A percentile compares a stretch with the other conserved stretches of the same genome.
Evolutionary conservation across 2,888 invertebrate genomes (phyloP).

Genomic region (Parasteatoda lunata): DNA sequence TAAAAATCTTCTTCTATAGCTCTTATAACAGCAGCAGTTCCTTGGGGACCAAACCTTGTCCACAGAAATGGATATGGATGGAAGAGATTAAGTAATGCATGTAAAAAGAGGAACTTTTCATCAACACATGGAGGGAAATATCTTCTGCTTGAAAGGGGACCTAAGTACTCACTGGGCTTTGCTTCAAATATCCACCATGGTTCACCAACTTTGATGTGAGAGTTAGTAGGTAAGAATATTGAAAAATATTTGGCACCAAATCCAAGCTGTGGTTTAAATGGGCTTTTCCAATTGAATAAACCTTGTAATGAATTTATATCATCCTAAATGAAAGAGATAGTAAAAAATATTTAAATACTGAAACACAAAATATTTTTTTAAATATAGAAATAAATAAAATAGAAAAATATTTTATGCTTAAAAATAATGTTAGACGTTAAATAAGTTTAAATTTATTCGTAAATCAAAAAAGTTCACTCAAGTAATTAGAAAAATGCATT

Average conservation of each 20-base stretch:
- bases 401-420: not conserved
- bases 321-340: constrained; percentile 23
- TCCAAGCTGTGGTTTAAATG: constrained; percentile 29
- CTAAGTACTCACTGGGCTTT: constrained; percentile 9
- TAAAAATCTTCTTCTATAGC: constrained; percentile 53
- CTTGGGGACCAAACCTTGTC: constrained; percentile 66
- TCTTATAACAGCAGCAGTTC: constrained; percentile 57
- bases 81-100: constrained; percentile 71
- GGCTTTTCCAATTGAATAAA: constrained; percentile 51
- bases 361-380: not conserved
- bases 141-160: constrained; percentile 35
- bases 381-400: not conserved
- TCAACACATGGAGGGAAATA: constrained; percentile 47
- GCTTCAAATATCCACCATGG: constrained; percentile 59
- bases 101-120: constrained; percentile 25
- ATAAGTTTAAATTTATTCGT: too few species aligned
- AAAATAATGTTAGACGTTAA: not conserved
- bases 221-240: constrained; percentile 35
- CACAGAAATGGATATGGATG: constrained; percentile 74
- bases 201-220: constrained; percentile 26
- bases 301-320: constrained; percentile 30
- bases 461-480: too few species aligned
- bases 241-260: constrained; percentile 61
- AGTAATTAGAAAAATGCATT: too few species aligned
- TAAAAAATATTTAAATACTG: too few species aligned